Percentiles rank a stretch among this genome's conserved stretches.
These are phyloP conservation scores for Hepsetus odoe DNA, from an alignment of 2,113 vertebrate genomes.

Conservation along the genomic window DNA sequence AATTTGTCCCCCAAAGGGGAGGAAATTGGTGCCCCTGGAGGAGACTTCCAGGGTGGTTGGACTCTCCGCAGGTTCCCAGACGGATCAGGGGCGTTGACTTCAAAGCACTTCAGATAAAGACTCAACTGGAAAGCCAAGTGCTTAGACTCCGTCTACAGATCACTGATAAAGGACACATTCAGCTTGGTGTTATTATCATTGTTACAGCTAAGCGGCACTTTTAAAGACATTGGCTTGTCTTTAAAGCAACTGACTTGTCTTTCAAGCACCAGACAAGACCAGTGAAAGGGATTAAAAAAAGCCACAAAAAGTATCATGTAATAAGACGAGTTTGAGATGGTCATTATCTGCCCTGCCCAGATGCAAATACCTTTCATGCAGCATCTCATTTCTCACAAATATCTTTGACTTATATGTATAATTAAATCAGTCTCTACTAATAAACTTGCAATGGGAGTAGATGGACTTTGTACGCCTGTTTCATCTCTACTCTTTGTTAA, in stretches of 20 bases:
- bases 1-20: slow-evolving; percentile 47
- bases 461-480: background rate
- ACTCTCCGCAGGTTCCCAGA: slow-evolving; percentile 62
- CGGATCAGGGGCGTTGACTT: slow-evolving; percentile 64
- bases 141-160: slow-evolving; percentile 61
- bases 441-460: slow-evolving; percentile 9
- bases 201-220: slow-evolving; percentile 70
- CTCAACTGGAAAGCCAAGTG: slow-evolving; percentile 61
- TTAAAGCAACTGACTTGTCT: slow-evolving; percentile 52
- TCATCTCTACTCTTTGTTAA: background rate
- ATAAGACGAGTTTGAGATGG: slow-evolving; percentile 5
- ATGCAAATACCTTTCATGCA: slow-evolving; percentile 42
- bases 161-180: slow-evolving; percentile 66
- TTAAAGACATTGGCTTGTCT: slow-evolving; percentile 59
- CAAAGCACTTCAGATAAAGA: slow-evolving; percentile 73
- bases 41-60: slow-evolving; percentile 52
- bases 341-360: background rate
- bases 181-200: slow-evolving; percentile 65
- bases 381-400: slow-evolving; percentile 37
- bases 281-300: slow-evolving; percentile 37
- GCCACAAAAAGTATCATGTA: slow-evolving; percentile 20
- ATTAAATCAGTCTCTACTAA: background rate
- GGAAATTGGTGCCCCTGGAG: slow-evolving; percentile 72
- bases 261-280: slow-evolving; percentile 39
- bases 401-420: slow-evolving; percentile 14